Conservation (phyloP, 2,113 vertebrate genomes). For the Rana temporaria region DNA sequence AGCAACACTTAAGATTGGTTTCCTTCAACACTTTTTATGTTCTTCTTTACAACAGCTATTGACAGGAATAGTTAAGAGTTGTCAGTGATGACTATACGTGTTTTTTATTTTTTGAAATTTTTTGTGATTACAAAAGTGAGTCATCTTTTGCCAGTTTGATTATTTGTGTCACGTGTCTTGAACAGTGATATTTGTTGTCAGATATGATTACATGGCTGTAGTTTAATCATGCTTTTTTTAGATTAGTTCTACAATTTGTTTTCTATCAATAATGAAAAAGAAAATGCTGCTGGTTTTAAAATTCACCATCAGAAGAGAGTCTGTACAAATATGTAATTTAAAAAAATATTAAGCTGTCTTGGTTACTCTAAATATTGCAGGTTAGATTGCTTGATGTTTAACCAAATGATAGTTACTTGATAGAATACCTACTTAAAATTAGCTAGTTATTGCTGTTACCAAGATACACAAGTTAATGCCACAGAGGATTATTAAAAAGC, state of each 20-base stretch:
- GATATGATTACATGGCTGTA: not conserved
- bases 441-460: too few relatives aligned
- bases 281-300: too few relatives aligned
- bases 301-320: too few relatives aligned
- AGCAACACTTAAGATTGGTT: not conserved
- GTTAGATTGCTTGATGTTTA: too few relatives aligned
- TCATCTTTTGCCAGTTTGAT: not conserved
- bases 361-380: too few relatives aligned
- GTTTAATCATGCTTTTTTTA: not conserved
- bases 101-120: not conserved
- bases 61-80: not conserved
- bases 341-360: too few relatives aligned
- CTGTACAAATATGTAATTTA: too few relatives aligned
- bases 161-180: not conserved
- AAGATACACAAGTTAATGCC: too few relatives aligned
- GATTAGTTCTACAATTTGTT: not conserved
- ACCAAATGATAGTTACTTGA: too few relatives aligned
- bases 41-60: not conserved
- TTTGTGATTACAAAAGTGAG: conserved; percentile 7
- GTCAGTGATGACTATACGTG: not conserved
- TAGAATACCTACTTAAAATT: too few relatives aligned
- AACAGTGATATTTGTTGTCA: not conserved
- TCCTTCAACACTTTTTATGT: not conserved
- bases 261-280: too few relatives aligned
- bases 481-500: too few relatives aligned